Base-by-base conservation (phyloP, 2,113 vertebrate species). In the Dromaius novaehollandiae region DNA sequence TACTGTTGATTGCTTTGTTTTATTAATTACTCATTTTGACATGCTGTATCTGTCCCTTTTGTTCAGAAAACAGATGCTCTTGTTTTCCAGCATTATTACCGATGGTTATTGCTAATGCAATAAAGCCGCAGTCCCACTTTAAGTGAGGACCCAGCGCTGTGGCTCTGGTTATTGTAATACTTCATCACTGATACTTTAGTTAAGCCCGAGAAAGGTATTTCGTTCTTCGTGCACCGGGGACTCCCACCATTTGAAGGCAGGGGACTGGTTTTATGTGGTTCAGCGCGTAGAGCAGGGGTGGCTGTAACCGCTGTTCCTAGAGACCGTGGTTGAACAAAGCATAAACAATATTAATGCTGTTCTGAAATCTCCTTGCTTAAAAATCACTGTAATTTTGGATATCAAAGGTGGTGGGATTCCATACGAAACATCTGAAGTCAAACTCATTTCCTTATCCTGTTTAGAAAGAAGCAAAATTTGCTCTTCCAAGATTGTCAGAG, bases 1-100 rank as follows among this genome's bases (percentile, higher is more conserved):
- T 96, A 93, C 86, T 93, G 95, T 95, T 97, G 97, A 97, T 96
- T 93, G 94, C 95, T 94, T 97, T 95, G 88, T 97, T 93, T 97
- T 97, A 97, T 96, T 97, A 97, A 97, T 97, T 97, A 95, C 97
- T 97, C 96, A 93, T 90, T 96, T 96, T 97, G 96, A 97, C 96
- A 92, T 95, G 96, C 94, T 86, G 88, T 96, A 95, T 93, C 94
- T 97, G 95, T 97, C 95, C 82, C 94, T 95, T 95, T 96, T 88
- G 95, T 91, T 96, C 96, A 53, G 93, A 91, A 95, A 97, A 86
- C 97, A 97, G 97, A 96, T 97, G 97, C 93, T 96, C 88, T 88
- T 95, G 85, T 82, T 96, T 95, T 92, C 9, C 38, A 93, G 96
- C 76, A 6, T 93, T 95, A 88, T 95, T 95, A 88, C 95, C 83